Evolutionary conservation across 2,888 invertebrate species (phyloP), one percentile per base, ranked within the genome.

Genomic region (Nymphalis urticae): DNA sequence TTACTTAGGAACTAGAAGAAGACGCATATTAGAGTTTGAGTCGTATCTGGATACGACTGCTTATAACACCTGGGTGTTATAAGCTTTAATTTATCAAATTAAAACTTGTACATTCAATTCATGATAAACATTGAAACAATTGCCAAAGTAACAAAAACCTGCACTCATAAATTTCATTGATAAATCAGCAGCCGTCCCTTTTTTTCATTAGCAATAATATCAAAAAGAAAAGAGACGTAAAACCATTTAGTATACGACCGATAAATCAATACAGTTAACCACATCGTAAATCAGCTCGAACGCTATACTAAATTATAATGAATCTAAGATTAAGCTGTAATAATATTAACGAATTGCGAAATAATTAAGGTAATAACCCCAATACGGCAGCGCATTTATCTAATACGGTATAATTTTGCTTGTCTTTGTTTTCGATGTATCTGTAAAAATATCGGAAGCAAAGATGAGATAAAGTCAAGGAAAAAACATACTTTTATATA

Each of bases 231-330:
- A 51, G 58, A 69, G 62, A 65, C 65, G 64, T 56, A 32, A 64
- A 60, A 53, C 48, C 16, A 56, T 56, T 62, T 65, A 59, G 58
- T 19, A 27, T 71, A 69, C 68, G 63, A 68, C 72, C 63, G 36
- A 72, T 75, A 76, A 74, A 76, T 75, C 73, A 70, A 73, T 75
- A 73, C 56, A 64, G 54, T 67, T 48, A 65, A 73, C 75, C 74
- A 65, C 76, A 72, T 67, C 70, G 71, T 75, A 75, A 76, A 76
- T 75, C 74, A 75, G 68, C 58, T 21, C 60, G 47, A 62, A 56
- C 61, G 68, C 60, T 75, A 71, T 72, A 73, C 73, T 76, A 76
- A 73, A 76, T 76, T 73, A 74, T 75, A 74, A 72, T 72, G 73
- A 74, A 70, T 72, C 66, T 72, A 72, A 72, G 69, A 73, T 72